Conservation (phyloP, 2,113 vertebrate genomes). For the Amazona guildingii region DNA sequence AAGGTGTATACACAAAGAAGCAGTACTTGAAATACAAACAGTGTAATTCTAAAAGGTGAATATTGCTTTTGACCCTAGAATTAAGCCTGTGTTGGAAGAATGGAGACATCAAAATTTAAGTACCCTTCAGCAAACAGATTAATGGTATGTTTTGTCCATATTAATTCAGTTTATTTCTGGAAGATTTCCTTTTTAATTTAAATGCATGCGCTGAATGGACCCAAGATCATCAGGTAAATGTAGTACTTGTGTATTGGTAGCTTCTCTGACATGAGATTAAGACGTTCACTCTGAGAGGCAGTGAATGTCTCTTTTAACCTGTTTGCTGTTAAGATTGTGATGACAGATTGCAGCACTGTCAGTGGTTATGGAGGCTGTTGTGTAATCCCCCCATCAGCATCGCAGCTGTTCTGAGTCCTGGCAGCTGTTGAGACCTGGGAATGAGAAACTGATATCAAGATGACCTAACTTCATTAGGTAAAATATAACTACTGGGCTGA, state of each 20-base stretch:
- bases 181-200: neutral
- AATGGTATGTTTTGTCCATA: neutral
- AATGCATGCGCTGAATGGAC: neutral
- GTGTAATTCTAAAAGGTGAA: neutral
- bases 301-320: rapidly evolving
- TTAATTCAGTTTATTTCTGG: neutral
- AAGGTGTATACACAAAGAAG: neutral
- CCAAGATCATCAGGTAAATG: neutral
- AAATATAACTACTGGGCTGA: slow-evolving; percentile 11
- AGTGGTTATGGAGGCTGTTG: rapidly evolving
- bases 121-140: neutral
- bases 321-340: rapidly evolving
- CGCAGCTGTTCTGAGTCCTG: neutral
- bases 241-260: rapidly evolving
- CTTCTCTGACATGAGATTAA: rapidly evolving
- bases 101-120: neutral
- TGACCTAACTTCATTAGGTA: neutral
- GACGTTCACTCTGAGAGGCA: rapidly evolving
- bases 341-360: rapidly evolving
- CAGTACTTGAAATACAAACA: neutral
- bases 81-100: neutral
- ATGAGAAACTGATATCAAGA: neutral
- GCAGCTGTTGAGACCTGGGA: neutral
- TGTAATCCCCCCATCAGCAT: rapidly evolving
- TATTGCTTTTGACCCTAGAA: neutral